Conservation (phyloP, 2,888 invertebrate genomes). For the Microchrysa polita region DNA sequence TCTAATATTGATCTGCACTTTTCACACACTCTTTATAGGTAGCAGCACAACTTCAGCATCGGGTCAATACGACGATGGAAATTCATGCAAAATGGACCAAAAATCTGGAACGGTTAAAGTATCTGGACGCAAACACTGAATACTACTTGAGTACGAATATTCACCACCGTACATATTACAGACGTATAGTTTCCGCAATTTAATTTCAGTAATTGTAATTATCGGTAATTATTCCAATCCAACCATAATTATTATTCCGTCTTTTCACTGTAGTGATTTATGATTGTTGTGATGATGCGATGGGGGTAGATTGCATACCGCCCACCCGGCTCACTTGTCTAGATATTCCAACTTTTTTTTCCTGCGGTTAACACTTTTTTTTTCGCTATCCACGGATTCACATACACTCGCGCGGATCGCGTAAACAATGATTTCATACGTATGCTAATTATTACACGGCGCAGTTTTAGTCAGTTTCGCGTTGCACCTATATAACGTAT, state of each 20-base stretch:
- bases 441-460: constrained; percentile 37
- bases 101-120: background rate
- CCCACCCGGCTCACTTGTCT: background rate
- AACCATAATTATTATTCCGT: constrained; percentile 11
- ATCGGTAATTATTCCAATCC: constrained; percentile 31
- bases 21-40: too few relatives aligned
- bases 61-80: too few relatives aligned
- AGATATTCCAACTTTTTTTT: background rate
- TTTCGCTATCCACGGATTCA: background rate
- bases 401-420: background rate
- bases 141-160: background rate
- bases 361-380: background rate
- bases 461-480: constrained; percentile 10
- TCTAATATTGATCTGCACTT: background rate
- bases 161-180: background rate
- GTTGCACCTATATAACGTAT: constrained; percentile 17
- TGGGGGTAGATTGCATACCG: too few relatives aligned
- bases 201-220: constrained; percentile 32
- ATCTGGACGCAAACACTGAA: background rate
- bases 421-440: constrained; percentile 32
- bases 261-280: background rate
- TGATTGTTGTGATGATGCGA: too few relatives aligned
- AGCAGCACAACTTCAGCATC: too few relatives aligned
- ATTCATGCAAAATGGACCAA: background rate
- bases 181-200: constrained; percentile 5